These are phyloP conservation scores for Drosophila pullipes DNA, from an alignment of 2,888 invertebrate genomes.

Conservation along the genomic window DNA sequence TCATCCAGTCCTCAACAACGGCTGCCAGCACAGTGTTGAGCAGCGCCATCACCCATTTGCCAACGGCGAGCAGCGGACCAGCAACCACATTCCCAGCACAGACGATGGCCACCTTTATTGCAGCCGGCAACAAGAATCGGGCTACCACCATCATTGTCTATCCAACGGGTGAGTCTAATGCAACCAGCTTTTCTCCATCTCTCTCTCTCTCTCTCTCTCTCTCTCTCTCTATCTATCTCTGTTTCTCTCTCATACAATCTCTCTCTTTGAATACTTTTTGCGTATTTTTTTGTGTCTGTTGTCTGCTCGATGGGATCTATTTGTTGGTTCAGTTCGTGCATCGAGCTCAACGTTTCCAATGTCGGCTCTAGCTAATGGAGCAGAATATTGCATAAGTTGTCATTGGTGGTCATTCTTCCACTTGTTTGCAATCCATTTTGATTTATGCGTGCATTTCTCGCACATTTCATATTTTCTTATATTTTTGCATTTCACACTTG, in stretches of 20 bases:
- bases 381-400: neutral
- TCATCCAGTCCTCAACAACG: slow-evolving; percentile 70
- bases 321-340: neutral
- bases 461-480: neutral
- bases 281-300: neutral
- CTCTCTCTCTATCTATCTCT: neutral
- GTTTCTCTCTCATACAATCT: neutral
- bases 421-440: neutral
- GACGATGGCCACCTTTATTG: slow-evolving; percentile 84
- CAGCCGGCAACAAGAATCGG: slow-evolving; percentile 88
- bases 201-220: too few relatives aligned
- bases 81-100: slow-evolving; percentile 78
- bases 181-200: neutral
- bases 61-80: slow-evolving; percentile 40
- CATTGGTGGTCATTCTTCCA: neutral
- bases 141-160: slow-evolving; percentile 91
- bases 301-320: neutral
- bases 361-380: neutral
- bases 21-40: slow-evolving; percentile 63
- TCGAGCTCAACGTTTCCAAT: neutral
- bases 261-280: neutral
- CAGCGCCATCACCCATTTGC: slow-evolving; percentile 54
- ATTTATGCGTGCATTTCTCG: neutral
- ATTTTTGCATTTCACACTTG: too few relatives aligned
- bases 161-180: slow-evolving; percentile 88